These are phyloP conservation scores for Megaustenia siamemsis DNA, from an alignment of 2,888 invertebrate genomes.

Conservation along the genomic window DNA sequence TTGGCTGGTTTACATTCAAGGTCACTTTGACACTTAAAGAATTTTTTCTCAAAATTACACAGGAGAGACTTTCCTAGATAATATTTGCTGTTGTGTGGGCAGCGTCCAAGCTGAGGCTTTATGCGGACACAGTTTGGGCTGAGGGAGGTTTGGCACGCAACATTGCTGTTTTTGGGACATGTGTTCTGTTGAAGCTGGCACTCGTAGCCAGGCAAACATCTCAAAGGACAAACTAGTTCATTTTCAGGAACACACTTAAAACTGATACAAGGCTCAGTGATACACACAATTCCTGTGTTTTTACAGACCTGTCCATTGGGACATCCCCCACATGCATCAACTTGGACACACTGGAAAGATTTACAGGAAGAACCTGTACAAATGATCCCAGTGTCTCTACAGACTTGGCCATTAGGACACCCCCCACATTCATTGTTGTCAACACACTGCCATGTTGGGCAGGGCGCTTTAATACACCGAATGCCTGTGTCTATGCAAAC, in stretches of 20 bases:
- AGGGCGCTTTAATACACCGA: neutral
- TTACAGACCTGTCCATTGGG: slow-evolving; percentile 14
- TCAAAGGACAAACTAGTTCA: neutral
- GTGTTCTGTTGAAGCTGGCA: neutral
- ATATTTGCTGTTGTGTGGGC: neutral
- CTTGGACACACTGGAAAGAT: slow-evolving; percentile 14
- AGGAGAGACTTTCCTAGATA: no score
- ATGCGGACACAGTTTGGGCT: neutral
- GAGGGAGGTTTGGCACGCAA: neutral
- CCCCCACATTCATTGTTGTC: slow-evolving; percentile 4
- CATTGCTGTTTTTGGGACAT: neutral
- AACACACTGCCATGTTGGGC: slow-evolving; percentile 21
- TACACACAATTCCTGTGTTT: neutral
- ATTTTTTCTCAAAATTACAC: neutral
- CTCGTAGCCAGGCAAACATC: neutral
- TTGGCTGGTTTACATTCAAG: neutral
- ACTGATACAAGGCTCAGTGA: neutral
- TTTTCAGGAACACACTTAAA: neutral
- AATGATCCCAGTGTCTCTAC: neutral
- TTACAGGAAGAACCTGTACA: neutral
- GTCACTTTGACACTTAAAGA: neutral
- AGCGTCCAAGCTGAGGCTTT: neutral
- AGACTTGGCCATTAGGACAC: slow-evolving; percentile 13
- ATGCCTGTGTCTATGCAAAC: slow-evolving; percentile 27
- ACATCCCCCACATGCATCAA: slow-evolving; percentile 24